Conservation (phyloP, 2,888 invertebrate species). For the Drosophila fulvimacula region DNA sequence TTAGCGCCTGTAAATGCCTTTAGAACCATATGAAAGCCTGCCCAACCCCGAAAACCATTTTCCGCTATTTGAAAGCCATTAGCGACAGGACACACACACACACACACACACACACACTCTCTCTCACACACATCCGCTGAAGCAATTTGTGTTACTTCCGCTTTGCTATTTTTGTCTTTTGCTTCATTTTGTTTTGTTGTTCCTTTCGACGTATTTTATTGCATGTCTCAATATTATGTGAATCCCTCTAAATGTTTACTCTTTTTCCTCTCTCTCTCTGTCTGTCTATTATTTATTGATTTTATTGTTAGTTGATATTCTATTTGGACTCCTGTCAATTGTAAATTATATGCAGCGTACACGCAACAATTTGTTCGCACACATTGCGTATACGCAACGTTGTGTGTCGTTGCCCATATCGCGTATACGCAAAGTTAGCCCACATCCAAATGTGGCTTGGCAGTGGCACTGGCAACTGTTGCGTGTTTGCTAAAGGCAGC, state of each 20-base stretch:
- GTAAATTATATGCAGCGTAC: slow-evolving; percentile 51
- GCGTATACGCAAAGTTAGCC: slow-evolving; percentile 30
- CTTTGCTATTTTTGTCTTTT: slow-evolving; percentile 66
- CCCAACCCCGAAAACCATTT: slow-evolving; percentile 20
- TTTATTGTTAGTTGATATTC: slow-evolving; percentile 35
- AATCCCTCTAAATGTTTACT: slow-evolving; percentile 12
- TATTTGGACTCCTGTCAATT: slow-evolving; percentile 29
- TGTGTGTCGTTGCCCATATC: not conserved
- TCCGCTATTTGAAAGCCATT: slow-evolving; percentile 40
- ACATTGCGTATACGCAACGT: slow-evolving; percentile 34
- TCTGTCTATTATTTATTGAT: not conserved
- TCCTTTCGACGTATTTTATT: slow-evolving; percentile 25
- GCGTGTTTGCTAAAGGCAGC: slow-evolving; percentile 22
- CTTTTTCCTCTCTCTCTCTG: not conserved
- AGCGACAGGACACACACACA: slow-evolving; percentile 20
- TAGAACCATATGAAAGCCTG: slow-evolving; percentile 17
- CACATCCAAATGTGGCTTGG: too few species aligned
- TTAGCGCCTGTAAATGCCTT: slow-evolving; percentile 45
- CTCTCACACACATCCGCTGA: slow-evolving; percentile 4
- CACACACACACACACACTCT: slow-evolving; percentile 2
- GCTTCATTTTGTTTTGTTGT: slow-evolving; percentile 62
- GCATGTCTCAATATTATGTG: slow-evolving; percentile 54
- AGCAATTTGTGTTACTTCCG: slow-evolving; percentile 47
- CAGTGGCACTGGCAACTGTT: slow-evolving; percentile 37
- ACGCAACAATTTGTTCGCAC: slow-evolving; percentile 53